Evolutionary conservation across 1,140 invertebrate genomes (phyloP).

Genomic region (Bombyx mandarina): DNA sequence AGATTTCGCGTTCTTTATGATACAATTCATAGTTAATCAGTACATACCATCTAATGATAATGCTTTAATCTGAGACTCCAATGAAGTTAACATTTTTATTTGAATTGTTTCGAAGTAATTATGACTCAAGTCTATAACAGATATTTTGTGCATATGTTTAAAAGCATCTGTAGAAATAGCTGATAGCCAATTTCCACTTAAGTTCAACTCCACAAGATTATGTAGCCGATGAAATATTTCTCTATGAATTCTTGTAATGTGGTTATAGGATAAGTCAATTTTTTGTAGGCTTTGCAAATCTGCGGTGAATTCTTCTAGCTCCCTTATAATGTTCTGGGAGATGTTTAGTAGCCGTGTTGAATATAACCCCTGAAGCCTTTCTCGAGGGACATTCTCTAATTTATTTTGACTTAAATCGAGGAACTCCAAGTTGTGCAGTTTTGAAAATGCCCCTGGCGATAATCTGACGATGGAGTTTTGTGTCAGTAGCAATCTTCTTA

Average conservation of each 20-base stretch:
- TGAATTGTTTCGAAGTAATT: conserved; percentile 89
- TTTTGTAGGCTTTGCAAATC: conserved; percentile 84
- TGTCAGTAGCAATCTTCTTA: conserved; percentile 81
- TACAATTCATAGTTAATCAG: not conserved
- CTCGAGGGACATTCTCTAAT: conserved; percentile 87
- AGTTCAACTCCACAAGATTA: conserved; percentile 81
- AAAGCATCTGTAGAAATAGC: conserved; percentile 85
- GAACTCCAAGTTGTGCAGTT: conserved; percentile 80
- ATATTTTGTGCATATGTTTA: conserved; percentile 82
- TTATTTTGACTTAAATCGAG: conserved; percentile 89
- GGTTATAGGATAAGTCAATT: conserved; percentile 88
- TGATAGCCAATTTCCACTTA: conserved; percentile 88
- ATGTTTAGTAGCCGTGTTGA: conserved; percentile 83
- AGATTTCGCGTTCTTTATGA: not conserved
- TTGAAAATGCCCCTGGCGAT: conserved; percentile 87
- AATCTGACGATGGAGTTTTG: conserved; percentile 85
- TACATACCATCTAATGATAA: conserved; percentile 82
- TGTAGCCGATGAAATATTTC: conserved; percentile 82
- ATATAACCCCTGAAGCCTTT: conserved; percentile 84
- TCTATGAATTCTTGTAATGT: conserved; percentile 82
- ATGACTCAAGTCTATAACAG: conserved; percentile 84
- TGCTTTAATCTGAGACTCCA: conserved; percentile 86
- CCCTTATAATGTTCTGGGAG: conserved; percentile 85
- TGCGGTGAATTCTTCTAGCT: conserved; percentile 85
- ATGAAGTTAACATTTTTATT: conserved; percentile 79